Percentiles rank a stretch among this genome's conserved stretches.
Conservation (phyloP, 1,140 invertebrate genomes). For the Drosophila kurseongensis region DNA sequence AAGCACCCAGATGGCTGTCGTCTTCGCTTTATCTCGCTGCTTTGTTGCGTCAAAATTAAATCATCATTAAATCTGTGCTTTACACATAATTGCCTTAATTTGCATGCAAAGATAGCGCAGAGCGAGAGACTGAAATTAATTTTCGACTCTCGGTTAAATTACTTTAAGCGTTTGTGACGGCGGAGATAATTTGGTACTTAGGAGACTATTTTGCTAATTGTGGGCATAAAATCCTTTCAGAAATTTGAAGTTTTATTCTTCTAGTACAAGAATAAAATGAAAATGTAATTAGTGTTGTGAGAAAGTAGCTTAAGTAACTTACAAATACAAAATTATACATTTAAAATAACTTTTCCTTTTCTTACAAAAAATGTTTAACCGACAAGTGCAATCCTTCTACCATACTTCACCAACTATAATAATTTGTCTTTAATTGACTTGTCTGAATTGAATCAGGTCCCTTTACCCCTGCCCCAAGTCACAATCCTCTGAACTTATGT, state of each 20-base stretch:
- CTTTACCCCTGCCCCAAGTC: background rate
- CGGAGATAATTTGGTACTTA: constrained; percentile 1
- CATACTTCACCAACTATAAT: too few species aligned
- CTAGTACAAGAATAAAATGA: too few species aligned
- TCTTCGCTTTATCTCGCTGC: constrained; percentile 20
- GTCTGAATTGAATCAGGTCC: background rate
- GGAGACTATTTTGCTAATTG: constrained; percentile 18
- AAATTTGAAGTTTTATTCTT: background rate
- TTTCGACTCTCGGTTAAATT: constrained; percentile 38
- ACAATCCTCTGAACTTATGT: background rate
- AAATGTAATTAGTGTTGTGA: too few species aligned
- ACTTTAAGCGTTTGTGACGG: constrained; percentile 35
- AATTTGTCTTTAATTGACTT: background rate
- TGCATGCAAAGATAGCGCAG: constrained; percentile 59
- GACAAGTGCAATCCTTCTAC: too few species aligned
- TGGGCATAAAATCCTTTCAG: background rate
- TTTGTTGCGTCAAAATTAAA: constrained; percentile 69
- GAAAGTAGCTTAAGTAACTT: too few species aligned
- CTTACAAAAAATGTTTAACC: too few species aligned
- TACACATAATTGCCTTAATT: constrained; percentile 81
- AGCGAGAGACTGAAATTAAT: constrained; percentile 26
- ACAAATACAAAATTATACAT: too few species aligned
- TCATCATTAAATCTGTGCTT: constrained; percentile 77
- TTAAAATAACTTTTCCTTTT: too few species aligned
- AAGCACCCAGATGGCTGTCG: background rate